phyloP scores from a whole-genome alignment of 1,140 invertebrate species.

The Chymomyza costata region DNA sequence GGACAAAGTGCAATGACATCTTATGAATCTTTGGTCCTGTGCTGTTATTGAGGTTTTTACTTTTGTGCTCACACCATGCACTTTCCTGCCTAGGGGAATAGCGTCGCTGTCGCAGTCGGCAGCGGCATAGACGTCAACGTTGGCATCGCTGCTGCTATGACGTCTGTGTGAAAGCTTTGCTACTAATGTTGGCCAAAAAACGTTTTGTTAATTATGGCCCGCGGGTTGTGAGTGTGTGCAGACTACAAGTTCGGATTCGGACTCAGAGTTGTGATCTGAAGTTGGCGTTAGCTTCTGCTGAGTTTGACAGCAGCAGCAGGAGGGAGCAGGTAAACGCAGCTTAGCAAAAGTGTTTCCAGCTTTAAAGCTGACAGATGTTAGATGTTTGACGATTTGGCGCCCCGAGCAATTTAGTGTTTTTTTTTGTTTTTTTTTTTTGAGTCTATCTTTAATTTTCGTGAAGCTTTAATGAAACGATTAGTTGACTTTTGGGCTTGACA shows the following conservation, averaged over 20 bases:
- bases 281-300: too few species aligned
- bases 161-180: slow-evolving; percentile 23
- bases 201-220: slow-evolving; percentile 58
- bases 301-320: too few species aligned
- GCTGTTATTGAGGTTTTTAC: slow-evolving; percentile 20
- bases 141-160: slow-evolving; percentile 1
- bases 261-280: too few species aligned
- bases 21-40: slow-evolving; percentile 2
- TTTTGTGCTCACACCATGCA: too few species aligned
- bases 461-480: slow-evolving; percentile 11
- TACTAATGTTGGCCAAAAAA: slow-evolving; percentile 15
- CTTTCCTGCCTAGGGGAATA: too few species aligned
- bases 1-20: slow-evolving; percentile 56
- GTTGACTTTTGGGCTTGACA: slow-evolving; percentile 13
- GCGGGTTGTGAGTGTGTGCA: too few species aligned
- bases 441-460: background rate
- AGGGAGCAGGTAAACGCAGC: too few species aligned
- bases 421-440: too few species aligned
- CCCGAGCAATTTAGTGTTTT: too few species aligned
- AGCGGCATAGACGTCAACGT: slow-evolving; percentile 4
- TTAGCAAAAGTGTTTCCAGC: slow-evolving; percentile 2
- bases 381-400: too few species aligned
- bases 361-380: background rate
- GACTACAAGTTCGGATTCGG: too few species aligned
- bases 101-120: slow-evolving; percentile 3